Percentiles rank a stretch among this genome's conserved stretches.
These are phyloP conservation scores for Tenualosa ilisha DNA, from an alignment of 2,797 vertebrate species.

Conservation along the genomic window DNA sequence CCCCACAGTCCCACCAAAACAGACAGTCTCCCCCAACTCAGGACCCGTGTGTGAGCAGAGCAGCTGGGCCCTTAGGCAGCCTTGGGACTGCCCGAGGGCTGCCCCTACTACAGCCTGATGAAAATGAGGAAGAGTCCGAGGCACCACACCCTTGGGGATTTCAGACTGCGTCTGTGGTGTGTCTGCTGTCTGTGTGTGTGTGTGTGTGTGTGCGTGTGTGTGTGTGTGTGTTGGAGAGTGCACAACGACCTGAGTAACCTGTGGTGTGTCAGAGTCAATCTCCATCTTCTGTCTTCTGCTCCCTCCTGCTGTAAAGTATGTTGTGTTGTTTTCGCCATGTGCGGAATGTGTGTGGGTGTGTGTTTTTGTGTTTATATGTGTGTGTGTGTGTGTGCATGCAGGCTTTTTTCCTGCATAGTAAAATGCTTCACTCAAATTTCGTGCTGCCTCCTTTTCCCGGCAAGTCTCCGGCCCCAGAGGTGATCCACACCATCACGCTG, in stretches of 20 bases:
- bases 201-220: background rate
- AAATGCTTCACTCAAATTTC: too few relatives aligned
- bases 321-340: background rate
- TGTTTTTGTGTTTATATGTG: too few relatives aligned
- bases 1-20: background rate
- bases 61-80: background rate
- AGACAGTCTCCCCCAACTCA: background rate
- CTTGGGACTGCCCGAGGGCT: background rate
- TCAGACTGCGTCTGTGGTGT: background rate
- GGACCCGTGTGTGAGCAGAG: background rate
- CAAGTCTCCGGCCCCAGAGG: too few relatives aligned
- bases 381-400: too few relatives aligned
- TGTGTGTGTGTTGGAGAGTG: background rate
- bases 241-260: background rate
- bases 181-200: background rate
- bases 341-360: background rate
- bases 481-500: background rate
- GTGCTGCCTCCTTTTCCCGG: too few relatives aligned
- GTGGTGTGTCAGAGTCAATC: background rate
- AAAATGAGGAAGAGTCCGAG: background rate
- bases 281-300: too few relatives aligned
- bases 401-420: too few relatives aligned
- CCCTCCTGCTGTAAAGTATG: background rate
- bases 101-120: background rate
- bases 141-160: background rate